These are phyloP conservation scores for Bombus vancouverensis DNA, from an alignment of 1,140 invertebrate species.

Conservation along the genomic window DNA sequence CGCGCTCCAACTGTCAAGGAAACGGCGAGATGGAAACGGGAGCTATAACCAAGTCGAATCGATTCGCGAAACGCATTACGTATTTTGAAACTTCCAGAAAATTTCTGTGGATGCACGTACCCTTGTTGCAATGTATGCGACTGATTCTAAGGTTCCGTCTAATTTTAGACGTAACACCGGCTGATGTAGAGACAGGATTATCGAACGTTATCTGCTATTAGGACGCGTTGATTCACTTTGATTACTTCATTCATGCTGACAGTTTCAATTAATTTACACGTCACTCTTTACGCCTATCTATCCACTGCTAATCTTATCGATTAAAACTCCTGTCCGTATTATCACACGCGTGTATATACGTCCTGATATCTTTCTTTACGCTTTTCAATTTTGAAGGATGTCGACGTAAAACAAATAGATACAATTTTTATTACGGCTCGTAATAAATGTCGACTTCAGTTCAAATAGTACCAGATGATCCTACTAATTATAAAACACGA, in stretches of 20 bases:
- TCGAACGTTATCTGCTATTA: not conserved
- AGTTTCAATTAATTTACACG: slow-evolving; percentile 31
- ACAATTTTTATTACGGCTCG: not conserved
- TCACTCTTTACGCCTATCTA: slow-evolving; percentile 1
- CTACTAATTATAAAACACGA: not conserved
- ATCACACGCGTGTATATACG: not conserved
- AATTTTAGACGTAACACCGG: not conserved
- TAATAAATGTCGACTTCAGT: not conserved
- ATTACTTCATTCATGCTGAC: slow-evolving; percentile 14
- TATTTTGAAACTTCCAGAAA: not conserved
- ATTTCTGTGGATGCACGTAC: not conserved
- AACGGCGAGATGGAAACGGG: slow-evolving; percentile 13
- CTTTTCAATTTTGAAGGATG: not conserved
- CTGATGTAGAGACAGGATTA: not conserved
- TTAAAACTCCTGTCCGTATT: not conserved
- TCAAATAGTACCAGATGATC: not conserved
- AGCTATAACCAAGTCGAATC: not conserved
- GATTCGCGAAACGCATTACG: slow-evolving; percentile 37
- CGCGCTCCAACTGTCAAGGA: not conserved
- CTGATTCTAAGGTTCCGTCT: not conserved
- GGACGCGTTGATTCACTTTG: not conserved
- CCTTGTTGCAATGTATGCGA: not conserved
- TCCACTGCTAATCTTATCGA: not conserved
- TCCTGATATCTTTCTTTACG: not conserved
- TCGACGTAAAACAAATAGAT: not conserved